A percentile compares a stretch with the other conserved stretches of the same genome.
Evolutionary conservation across 2,888 invertebrate species (phyloP).

Genomic region (Philereme transversata): DNA sequence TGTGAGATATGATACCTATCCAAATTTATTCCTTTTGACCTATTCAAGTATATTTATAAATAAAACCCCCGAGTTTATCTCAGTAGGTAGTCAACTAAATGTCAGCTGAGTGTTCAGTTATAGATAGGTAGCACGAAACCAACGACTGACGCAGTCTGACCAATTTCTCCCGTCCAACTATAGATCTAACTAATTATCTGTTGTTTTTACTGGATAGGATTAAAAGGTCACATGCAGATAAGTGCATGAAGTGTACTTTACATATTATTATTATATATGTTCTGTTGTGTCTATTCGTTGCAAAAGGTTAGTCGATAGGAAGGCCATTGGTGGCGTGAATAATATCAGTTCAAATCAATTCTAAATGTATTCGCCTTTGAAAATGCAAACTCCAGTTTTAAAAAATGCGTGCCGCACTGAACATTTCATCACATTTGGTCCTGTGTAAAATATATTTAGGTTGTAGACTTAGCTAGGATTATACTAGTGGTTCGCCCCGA

Average conservation of each 20-base stretch:
- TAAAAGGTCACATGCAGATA: slow-evolving; percentile 37
- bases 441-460: too few species aligned
- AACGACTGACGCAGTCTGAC: slow-evolving; percentile 28
- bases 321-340: slow-evolving; percentile 45
- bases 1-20: too few species aligned
- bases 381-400: too few species aligned
- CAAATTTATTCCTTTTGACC: too few species aligned
- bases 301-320: slow-evolving; percentile 47
- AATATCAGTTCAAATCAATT: slow-evolving; percentile 31
- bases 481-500: too few species aligned
- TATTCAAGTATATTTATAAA: slow-evolving; percentile 12
- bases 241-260: slow-evolving; percentile 20
- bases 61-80: slow-evolving; percentile 11
- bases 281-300: slow-evolving; percentile 32
- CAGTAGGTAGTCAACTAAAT: slow-evolving; percentile 23
- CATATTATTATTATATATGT: slow-evolving; percentile 34
- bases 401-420: too few species aligned
- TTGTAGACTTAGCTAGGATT: too few species aligned
- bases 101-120: slow-evolving; percentile 29
- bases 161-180: slow-evolving; percentile 36
- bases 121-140: slow-evolving; percentile 32
- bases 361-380: too few species aligned
- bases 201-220: slow-evolving; percentile 27
- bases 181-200: slow-evolving; percentile 34
- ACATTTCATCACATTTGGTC: too few species aligned